phyloP scores from a whole-genome alignment of 1,140 invertebrate species.

The Anthonomus grandis region DNA sequence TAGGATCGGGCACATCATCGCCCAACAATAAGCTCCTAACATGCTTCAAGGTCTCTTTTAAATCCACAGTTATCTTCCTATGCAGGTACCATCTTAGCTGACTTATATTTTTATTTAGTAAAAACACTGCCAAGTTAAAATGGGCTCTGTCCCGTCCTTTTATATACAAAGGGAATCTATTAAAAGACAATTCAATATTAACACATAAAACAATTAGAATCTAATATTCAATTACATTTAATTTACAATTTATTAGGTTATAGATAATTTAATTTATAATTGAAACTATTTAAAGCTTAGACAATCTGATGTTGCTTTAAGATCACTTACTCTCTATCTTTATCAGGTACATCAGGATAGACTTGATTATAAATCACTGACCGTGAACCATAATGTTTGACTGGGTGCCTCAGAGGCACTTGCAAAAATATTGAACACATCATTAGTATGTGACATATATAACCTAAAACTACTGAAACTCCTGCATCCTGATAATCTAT shows the following conservation, averaged over 20 bases:
- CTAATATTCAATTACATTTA: too few relatives aligned
- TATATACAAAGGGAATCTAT: slow-evolving; percentile 75
- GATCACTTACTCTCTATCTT: slow-evolving; percentile 67
- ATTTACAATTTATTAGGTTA: too few relatives aligned
- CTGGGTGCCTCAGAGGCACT: slow-evolving; percentile 75
- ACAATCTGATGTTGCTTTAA: too few relatives aligned
- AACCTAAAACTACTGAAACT: slow-evolving; percentile 75
- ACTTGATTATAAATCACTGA: slow-evolving; percentile 76
- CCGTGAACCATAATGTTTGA: slow-evolving; percentile 71
- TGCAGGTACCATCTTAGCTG: slow-evolving; percentile 74
- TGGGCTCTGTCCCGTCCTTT: slow-evolving; percentile 70
- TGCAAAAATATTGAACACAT: slow-evolving; percentile 80
- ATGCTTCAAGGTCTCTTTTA: slow-evolving; percentile 72
- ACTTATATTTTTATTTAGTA: slow-evolving; percentile 86
- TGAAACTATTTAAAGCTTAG: too few relatives aligned
- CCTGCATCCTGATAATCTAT: slow-evolving; percentile 57
- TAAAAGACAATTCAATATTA: too few relatives aligned
- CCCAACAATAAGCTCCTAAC: slow-evolving; percentile 54
- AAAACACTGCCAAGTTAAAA: slow-evolving; percentile 79
- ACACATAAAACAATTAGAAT: too few relatives aligned
- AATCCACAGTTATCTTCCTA: slow-evolving; percentile 61
- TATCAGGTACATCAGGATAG: slow-evolving; percentile 65
- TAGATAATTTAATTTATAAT: too few relatives aligned
- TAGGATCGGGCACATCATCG: background rate
- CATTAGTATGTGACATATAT: slow-evolving; percentile 72